Evolutionary conservation across 2,888 invertebrate genomes (phyloP).

Genomic region (Atethmia centrago): DNA sequence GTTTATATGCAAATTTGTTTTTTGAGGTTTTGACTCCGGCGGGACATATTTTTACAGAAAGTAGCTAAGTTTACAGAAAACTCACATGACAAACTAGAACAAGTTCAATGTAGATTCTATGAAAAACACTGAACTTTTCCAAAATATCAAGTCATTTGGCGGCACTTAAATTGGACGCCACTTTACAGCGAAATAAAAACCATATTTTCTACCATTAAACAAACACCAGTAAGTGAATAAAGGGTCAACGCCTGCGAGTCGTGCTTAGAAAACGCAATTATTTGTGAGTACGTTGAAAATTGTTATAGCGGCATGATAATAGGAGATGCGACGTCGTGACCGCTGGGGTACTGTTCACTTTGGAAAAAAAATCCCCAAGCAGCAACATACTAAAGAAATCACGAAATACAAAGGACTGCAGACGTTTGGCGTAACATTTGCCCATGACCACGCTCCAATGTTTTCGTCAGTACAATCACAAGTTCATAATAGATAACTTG

Average conservation of each 20-base stretch:
- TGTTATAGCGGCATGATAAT: slow-evolving; percentile 86
- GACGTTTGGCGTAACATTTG: neutral
- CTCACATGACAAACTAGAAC: too few relatives aligned
- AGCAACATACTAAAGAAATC: slow-evolving; percentile 36
- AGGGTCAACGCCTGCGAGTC: slow-evolving; percentile 85
- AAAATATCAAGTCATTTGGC: neutral
- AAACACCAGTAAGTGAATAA: slow-evolving; percentile 71
- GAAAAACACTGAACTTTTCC: neutral
- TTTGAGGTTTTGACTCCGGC: too few relatives aligned
- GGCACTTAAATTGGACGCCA: slow-evolving; percentile 4
- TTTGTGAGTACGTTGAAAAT: slow-evolving; percentile 83
- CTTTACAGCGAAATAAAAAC: slow-evolving; percentile 13
- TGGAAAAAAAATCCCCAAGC: slow-evolving; percentile 49
- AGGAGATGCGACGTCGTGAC: slow-evolving; percentile 83
- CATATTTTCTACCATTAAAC: slow-evolving; percentile 45
- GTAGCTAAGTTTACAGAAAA: too few relatives aligned
- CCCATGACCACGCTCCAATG: neutral
- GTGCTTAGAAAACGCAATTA: slow-evolving; percentile 88
- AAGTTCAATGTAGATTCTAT: too few relatives aligned
- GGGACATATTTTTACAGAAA: too few relatives aligned
- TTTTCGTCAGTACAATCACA: slow-evolving; percentile 16
- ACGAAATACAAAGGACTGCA: slow-evolving; percentile 28
- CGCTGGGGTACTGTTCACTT: slow-evolving; percentile 70
- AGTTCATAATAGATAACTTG: slow-evolving; percentile 23
- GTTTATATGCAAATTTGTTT: too few relatives aligned